These are phyloP conservation scores for Aplysina aerophoba DNA, from an alignment of 37 sponge, comb jelly and placozoan genomes.

Conservation along the genomic window DNA sequence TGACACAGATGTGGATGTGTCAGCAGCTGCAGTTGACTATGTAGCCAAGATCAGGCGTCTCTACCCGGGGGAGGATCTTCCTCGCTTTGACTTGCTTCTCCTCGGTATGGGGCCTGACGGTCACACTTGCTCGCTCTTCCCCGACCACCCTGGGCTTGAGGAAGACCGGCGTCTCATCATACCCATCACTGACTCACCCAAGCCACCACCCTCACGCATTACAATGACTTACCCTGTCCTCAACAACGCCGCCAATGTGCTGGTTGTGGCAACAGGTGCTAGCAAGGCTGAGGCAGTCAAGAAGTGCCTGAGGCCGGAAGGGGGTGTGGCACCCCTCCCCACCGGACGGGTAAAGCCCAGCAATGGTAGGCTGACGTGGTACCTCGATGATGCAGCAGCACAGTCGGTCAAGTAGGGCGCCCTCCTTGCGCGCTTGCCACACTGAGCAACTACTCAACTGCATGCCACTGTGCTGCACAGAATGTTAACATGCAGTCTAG, in stretches of 20 bases:
- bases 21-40: conserved; percentile 92
- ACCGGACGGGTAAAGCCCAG: conserved; percentile 80
- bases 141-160: conserved; percentile 87
- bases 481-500: no score
- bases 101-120: conserved; percentile 99
- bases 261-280: conserved; percentile 77
- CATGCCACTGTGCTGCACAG: no score
- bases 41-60: conserved; percentile 70
- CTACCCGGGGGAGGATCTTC: conserved; percentile 72
- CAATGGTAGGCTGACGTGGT: conserved; percentile 86
- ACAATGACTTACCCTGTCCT: conserved; percentile 94
- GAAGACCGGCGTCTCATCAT: conserved; percentile 67
- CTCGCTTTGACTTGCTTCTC: conserved; percentile 88
- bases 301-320: conserved; percentile 69
- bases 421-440: no score
- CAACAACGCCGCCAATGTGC: conserved; percentile 78
- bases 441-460: no score
- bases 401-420: background rate
- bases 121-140: conserved; percentile 99
- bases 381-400: conserved; percentile 80
- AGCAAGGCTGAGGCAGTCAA: conserved; percentile 89
- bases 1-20: conserved; percentile 64
- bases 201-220: conserved; percentile 94
- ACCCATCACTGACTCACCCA: conserved; percentile 92
- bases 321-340: conserved; percentile 62